phyloP scores from a whole-genome alignment of 1,140 invertebrate species.

The Drosophila baimaii region DNA sequence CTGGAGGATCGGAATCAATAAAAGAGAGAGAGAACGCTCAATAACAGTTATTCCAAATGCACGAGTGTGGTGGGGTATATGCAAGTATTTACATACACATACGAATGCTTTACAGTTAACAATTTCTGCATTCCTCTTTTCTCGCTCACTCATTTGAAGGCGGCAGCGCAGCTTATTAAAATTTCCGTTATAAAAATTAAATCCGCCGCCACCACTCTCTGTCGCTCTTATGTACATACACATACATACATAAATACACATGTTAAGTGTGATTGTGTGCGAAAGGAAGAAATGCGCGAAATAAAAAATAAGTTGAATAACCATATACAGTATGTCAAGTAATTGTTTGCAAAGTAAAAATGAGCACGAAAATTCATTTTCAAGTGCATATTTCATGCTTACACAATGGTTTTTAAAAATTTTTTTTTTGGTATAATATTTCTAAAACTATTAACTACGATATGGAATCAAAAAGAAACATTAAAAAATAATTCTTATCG shows the following conservation, averaged over 20 bases:
- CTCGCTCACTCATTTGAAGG: slow-evolving; percentile 12
- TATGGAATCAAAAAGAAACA: no score
- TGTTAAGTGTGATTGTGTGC: slow-evolving; percentile 6
- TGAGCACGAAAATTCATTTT: no score
- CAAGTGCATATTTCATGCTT: no score
- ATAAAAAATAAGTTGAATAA: slow-evolving; percentile 68
- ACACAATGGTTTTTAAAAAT: no score
- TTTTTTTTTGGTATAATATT: no score
- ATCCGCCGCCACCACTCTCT: slow-evolving; percentile 36
- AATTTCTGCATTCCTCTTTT: slow-evolving; percentile 32
- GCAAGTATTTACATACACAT: slow-evolving; percentile 13
- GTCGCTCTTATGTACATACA: slow-evolving; percentile 14
- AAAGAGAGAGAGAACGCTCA: slow-evolving; percentile 4
- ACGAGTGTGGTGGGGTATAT: slow-evolving; percentile 13
- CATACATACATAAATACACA: not conserved
- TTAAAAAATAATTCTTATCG: no score
- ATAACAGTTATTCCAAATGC: slow-evolving; percentile 16
- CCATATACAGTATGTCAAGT: no score
- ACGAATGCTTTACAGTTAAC: slow-evolving; percentile 49
- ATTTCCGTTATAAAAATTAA: slow-evolving; percentile 72
- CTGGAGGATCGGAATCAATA: slow-evolving; percentile 20
- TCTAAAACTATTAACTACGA: no score
- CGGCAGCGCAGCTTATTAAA: slow-evolving; percentile 51
- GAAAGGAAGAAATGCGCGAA: slow-evolving; percentile 45
- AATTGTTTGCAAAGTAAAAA: no score